phyloP scores from a whole-genome alignment of 2,888 invertebrate species.

The Drosophila anomalipes region DNA sequence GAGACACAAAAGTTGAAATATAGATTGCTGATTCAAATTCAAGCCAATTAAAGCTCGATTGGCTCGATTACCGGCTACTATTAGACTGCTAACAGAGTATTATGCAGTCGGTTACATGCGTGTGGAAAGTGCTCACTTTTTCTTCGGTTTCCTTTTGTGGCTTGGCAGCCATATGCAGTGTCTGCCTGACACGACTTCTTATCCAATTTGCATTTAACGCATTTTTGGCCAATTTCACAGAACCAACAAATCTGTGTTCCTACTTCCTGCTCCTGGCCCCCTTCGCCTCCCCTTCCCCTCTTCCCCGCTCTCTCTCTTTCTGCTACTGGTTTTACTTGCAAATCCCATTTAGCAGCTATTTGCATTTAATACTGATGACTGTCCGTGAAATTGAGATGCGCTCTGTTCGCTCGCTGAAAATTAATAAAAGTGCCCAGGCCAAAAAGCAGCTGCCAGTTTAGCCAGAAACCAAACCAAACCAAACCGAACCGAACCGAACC shows the following conservation, averaged over 20 bases:
- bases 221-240: slow-evolving; percentile 70
- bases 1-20: not conserved
- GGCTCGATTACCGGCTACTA: not conserved
- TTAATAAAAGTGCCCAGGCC: slow-evolving; percentile 53
- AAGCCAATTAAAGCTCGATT: not conserved
- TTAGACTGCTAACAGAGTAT: not conserved
- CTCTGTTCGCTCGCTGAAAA: slow-evolving; percentile 41
- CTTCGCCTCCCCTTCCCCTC: not conserved
- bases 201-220: slow-evolving; percentile 82
- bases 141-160: slow-evolving; percentile 3
- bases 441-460: slow-evolving; percentile 52
- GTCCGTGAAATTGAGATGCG: slow-evolving; percentile 72
- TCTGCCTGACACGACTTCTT: slow-evolving; percentile 68
- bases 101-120: not conserved
- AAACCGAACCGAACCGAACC: slow-evolving; percentile 44
- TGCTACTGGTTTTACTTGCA: slow-evolving; percentile 21
- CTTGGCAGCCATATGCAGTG: slow-evolving; percentile 61
- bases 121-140: not conserved
- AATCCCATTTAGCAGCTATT: slow-evolving; percentile 80
- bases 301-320: not conserved
- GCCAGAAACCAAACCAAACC: slow-evolving; percentile 1
- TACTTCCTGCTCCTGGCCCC: not conserved
- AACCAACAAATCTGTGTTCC: slow-evolving; percentile 42
- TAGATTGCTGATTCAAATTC: not conserved
- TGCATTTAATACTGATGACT: slow-evolving; percentile 79